Conservation (phyloP, 2,797 vertebrate genomes). For the Anomalospiza imberbis region DNA sequence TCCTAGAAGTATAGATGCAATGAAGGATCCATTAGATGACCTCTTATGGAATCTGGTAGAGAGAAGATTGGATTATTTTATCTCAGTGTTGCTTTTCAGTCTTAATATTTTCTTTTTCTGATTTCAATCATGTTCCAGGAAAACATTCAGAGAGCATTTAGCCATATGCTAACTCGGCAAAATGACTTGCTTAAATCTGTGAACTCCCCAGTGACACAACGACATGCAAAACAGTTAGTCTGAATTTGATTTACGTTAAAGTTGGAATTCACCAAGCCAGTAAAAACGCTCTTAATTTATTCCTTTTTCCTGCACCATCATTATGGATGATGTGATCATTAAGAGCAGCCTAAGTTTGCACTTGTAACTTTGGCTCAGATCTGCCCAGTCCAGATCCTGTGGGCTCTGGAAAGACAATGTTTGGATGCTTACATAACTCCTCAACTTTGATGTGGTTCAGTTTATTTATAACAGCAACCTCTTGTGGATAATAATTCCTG, state of each 20-base stretch:
- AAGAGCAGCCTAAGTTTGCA: background rate
- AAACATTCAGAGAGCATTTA: background rate
- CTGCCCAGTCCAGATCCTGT: background rate
- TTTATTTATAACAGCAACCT: conserved; percentile 57
- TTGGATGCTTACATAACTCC: conserved; percentile 43
- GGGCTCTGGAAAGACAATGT: background rate
- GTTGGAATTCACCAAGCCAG: background rate
- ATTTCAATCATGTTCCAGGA: background rate
- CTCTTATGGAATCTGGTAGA: background rate
- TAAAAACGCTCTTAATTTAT: background rate
- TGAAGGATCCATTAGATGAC: background rate
- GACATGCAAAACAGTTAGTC: background rate
- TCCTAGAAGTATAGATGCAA: background rate
- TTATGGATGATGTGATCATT: background rate
- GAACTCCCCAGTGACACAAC: background rate
- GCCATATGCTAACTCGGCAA: background rate
- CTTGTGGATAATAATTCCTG: conserved; percentile 33
- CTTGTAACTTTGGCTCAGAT: background rate
- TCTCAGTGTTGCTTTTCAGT: background rate
- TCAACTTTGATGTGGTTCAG: conserved; percentile 43
- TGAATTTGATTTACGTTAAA: background rate
- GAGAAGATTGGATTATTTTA: background rate
- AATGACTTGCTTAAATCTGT: background rate
- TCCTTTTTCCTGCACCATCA: background rate
- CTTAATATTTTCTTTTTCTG: background rate